A percentile compares a stretch with the other conserved stretches of the same genome.
Evolutionary conservation across 2,113 vertebrate species (phyloP).

Genomic region (Ageneiosus marmoratus): DNA sequence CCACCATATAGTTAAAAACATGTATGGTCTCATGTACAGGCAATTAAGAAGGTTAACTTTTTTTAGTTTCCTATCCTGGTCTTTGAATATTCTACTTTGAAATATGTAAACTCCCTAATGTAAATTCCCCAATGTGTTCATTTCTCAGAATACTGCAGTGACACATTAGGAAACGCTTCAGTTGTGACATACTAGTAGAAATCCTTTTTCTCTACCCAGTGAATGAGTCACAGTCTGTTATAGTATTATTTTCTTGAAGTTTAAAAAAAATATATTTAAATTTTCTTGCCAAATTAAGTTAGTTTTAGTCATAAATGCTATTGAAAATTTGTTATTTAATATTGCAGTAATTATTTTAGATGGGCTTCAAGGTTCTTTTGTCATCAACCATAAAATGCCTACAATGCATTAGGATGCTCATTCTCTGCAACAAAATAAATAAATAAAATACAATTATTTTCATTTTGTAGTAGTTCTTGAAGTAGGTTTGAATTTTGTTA

Average conservation of each 20-base stretch:
- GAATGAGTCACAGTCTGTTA: neutral
- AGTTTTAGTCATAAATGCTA: neutral
- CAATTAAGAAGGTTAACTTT: neutral
- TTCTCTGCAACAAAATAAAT: neutral
- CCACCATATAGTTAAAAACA: neutral
- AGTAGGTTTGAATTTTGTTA: neutral
- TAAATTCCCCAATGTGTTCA: neutral
- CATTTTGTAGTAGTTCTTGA: neutral
- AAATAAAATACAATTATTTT: neutral
- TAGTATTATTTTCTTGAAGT: neutral
- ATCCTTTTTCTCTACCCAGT: neutral
- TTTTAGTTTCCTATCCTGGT: neutral
- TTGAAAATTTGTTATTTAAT: neutral
- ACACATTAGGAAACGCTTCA: neutral
- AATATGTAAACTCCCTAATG: neutral
- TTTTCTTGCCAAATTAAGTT: neutral
- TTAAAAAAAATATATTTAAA: neutral
- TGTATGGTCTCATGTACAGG: neutral
- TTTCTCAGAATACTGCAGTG: neutral
- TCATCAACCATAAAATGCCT: neutral
- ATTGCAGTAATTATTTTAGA: neutral
- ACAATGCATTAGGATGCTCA: neutral
- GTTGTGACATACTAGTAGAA: neutral
- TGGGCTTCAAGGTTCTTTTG: neutral
- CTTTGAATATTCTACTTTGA: neutral